These are phyloP conservation scores for Coregonus suidteri DNA, from an alignment of 2,797 vertebrate species.

Conservation along the genomic window DNA sequence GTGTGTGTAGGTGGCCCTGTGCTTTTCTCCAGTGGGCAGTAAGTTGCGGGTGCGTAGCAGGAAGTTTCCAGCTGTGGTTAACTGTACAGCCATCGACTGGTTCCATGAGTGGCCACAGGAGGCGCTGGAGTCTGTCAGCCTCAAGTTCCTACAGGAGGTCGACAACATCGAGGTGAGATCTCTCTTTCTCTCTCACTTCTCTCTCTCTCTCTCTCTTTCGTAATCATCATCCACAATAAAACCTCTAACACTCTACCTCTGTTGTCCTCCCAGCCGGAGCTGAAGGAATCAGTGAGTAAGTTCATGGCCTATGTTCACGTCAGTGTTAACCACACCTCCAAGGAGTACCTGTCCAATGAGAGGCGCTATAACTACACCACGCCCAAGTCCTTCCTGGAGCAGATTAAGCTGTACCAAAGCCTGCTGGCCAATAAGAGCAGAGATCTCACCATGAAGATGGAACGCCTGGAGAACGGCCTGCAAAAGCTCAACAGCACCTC, in stretches of 20 bases:
- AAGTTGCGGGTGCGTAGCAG: constrained; percentile 84
- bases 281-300: constrained; percentile 89
- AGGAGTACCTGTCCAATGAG: constrained; percentile 84
- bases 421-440: constrained; percentile 79
- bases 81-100: constrained; percentile 88
- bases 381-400: constrained; percentile 95
- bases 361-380: constrained; percentile 93
- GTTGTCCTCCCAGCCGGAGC: constrained; percentile 61
- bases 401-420: constrained; percentile 89
- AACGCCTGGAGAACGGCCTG: constrained; percentile 88
- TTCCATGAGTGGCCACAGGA: constrained; percentile 93
- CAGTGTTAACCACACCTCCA: constrained; percentile 86
- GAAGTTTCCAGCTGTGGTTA: constrained; percentile 89
- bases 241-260: neutral
- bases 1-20: constrained; percentile 82
- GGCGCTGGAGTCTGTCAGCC: constrained; percentile 91
- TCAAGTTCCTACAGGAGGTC: constrained; percentile 84
- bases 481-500: constrained; percentile 92
- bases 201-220: neutral
- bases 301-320: constrained; percentile 94
- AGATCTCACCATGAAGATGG: constrained; percentile 85
- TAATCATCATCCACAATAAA: neutral
- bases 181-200: neutral
- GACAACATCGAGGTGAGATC: constrained; percentile 81
- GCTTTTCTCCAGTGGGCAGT: constrained; percentile 90